Evolutionary conservation across 92 coral and sea anemone species (phyloP), one percentile per base, ranked within the genome.

Genomic region (Palythoa grandis): DNA sequence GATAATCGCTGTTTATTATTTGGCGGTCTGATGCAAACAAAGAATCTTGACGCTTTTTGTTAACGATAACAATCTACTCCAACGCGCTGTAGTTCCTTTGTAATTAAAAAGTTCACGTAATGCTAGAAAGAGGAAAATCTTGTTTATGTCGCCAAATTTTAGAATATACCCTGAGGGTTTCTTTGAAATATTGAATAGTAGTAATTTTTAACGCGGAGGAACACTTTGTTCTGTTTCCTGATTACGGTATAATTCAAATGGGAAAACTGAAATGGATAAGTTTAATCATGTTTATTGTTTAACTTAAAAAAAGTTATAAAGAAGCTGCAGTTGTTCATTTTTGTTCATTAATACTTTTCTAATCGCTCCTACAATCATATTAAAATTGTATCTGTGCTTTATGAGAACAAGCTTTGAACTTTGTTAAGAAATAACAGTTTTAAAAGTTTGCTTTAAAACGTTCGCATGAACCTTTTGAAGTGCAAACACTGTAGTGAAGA

Each of bases 1-100:
- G 94, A 77, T 78, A 69, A 82, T 79, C 74, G 80, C 60, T 86
- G 92, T 89, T 82, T 88, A 92, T 89, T 86, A 88, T 89, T 92
- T 87, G 83, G 89, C 88, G 56, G 57, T 74, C 77, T 79, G 68
- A 74, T 69, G 85, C 92, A 86, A 89, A 91, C 93, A 92, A 93
- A 85, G 76, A 87, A 82, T 56, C 88, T 68, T 76, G 57, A 87
- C 61, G 68, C 25, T 23, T 88, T 83, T 88, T 83, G 82, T 72
- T 68, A 57, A 77, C 74, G 88, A 50, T 89, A 91, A 69, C 85
- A 76, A 77, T 76, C 74, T 72, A 38, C 66, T 80, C 85, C 43
- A 16, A 39, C 5, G 75, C 5, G 85, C 43, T 67, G 66, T 43
- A 67, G 56, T 80, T 80, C 74, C 70, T 80, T 80, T 80, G 85